Base-by-base conservation (phyloP, 2,797 vertebrate species). In the Phoebastria nigripes region DNA sequence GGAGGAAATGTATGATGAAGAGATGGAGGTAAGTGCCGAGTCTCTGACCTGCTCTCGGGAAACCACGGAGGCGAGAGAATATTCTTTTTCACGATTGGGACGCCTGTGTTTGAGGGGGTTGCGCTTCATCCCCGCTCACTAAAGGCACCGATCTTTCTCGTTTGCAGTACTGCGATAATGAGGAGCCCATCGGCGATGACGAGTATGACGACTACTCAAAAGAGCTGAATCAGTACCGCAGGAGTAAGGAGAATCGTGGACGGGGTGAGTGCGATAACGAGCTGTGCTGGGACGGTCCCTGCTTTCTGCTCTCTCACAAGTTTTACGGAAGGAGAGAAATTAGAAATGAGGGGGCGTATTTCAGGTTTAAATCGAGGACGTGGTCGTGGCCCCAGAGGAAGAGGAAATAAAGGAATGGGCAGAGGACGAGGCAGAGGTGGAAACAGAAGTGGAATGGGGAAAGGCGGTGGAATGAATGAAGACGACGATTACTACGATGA, bases 191-290 rank as follows among this genome's bases (percentile, higher is more conserved):
- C 96, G 98, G 98, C 0, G 99, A 99, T 0, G 99, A 99, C 0
- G 99, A 99, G 11, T 99, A 99, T 4, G 99, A 99, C 0, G 99
- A 99, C 24, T 99, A 99, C 82, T 98, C 98, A 4, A 99, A 99
- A 91, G 99, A 99, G 28, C 95, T 99, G 47, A 98, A 97, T 93
- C 99, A 99, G 87, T 99, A 99, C 94, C 99, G 99, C 58, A 98
- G 99, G 94, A 98, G 97, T 79, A 99, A 99, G 96, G 98, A 98
- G 2, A 87, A 96, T 47, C 92, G 98, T 2, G 99, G 99, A 39
- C 96, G 99, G 97, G 99, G 99, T 95, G 73, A 33, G 96, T 29
- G 12, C 42, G 55, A 1, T 17, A 7, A 33, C 1, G 3, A 52
- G 39, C 15, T 10, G 59, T 1, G 31, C 39, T 5, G 49, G 33